Base-by-base conservation (phyloP, 2,113 vertebrate species). In the Chrysochloris asiatica region DNA sequence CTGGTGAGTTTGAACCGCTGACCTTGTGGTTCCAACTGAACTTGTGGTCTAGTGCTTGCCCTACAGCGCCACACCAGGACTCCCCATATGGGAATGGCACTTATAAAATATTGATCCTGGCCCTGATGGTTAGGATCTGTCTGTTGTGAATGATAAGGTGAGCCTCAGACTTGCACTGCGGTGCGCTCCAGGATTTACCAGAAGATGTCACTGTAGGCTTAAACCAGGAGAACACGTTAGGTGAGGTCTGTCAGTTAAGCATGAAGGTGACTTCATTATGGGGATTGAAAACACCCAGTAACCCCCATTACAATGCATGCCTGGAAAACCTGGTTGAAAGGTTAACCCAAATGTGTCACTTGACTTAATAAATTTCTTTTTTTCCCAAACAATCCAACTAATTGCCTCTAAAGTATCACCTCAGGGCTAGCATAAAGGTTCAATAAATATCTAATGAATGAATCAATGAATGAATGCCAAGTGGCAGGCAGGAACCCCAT, bases 281-380 rank as follows among this genome's bases (percentile, higher is more conserved):
- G 56, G 65, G 59, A 3, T 79, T 85, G 69, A 63, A 88, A 78
- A 61, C 61, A 72, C 47, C 24, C 30, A 65, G 48, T 6, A 78
- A n/a, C 38, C 76, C 30, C 87, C 80, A 93, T 92, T 95, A 41
- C 82, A 89, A 78, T 94, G 78, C 78, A 91, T 82, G 30, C 54
- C 82, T 87, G 67, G 63, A 78, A 78, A 95, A 75, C 13, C 73
- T 76, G n/a, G 84, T 87, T 96, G 92, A 95, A 95, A 95, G 81
- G 41, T 86, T 96, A 96, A 96, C 87, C 69, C 93, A 93, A 87
- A 94, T 85, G 81, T 88, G 78, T 89, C 92, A 93, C 61, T 79
- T 71, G 22, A 48, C 86, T 94, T 94, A 87, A 94, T 93, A 81
- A 76, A 76, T 90, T 86, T 85, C 33, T 85, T 73, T 83, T 61